Base-by-base conservation (phyloP, 2,797 vertebrate genomes). In the Xyrichtys novacula region DNA sequence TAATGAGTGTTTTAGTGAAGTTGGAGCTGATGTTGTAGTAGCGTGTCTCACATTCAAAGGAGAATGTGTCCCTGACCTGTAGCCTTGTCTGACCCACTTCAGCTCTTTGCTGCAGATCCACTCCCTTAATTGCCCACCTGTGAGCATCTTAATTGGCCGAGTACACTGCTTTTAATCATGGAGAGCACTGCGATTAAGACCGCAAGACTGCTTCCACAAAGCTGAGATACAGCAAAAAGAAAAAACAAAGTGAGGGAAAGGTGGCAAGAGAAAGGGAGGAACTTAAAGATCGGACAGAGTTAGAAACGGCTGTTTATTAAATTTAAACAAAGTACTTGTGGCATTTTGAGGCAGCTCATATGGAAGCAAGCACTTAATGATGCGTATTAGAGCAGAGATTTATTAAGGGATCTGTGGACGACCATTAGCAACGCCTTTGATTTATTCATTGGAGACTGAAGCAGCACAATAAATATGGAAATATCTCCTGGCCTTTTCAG, bases 401-500 rank as follows among this genome's bases (percentile, higher is more conserved):
- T 92, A 91, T 89, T 81, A 91, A 81, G 81, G 89, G 78, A 87
- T 82, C 68, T 85, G 85, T 82, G 85, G 79, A 89, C 86, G 74
- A 84, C 89, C 89, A 91, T 92, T 93, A 91, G 84, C 86, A 80
- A 69, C 19, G 78, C 75, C 80, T 88, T 81, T 92, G 90, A 93
- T 92, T 93, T 92, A 93, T 93, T 91, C 85, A 91, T 76, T 72
- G 60, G 75, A 76, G 74, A 78, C 64, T 71, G 83, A 68, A 79
- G 83, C 79, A 53, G 88, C 80, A 88, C 90, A 88, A 90, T 91
- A 88, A 93, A 91, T 91, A 91, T 93, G 88, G 85, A 92, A 92
- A 93, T 91, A 84, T 76, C 76, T 88, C 64, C 60, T 88, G 84
- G 80, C 81, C 90, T 90, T 90, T 91, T 73, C 80, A 66, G 76